Base-by-base conservation (phyloP, 2,797 vertebrate genomes). In the Sebastes variabilis region DNA sequence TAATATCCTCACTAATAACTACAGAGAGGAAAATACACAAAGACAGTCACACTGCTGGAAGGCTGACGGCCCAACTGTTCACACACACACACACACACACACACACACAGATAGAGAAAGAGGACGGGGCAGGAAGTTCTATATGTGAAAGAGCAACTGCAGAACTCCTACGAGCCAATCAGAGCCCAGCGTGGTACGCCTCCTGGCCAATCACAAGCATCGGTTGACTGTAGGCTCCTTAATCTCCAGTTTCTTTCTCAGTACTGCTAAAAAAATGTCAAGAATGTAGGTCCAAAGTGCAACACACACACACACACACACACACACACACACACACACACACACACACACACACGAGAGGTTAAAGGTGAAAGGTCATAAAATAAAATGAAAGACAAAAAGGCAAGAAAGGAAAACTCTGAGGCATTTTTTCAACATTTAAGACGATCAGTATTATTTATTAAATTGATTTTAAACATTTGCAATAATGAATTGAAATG, bases 221-320 rank as follows among this genome's bases (percentile, higher is more conserved):
- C 18, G 10, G 38, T 69, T 69, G 38, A 56, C 80, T 87, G 86
- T 83, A 87, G 89, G 81, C 60, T 88, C 84, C 85, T 80, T 85
- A 84, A 89, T 87, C 78, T 78, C 73, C 70, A 66, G 22, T 75
- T 87, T 87, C 74, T 82, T 76, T 84, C 86, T 87, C 76, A 82
- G 89, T 88, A 88, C 87, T 64, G 66, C 74, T 75, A 80, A 87
- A 92, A 93, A 91, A 90, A 93, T 93, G 83, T 89, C 74, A 94
- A 94, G 93, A 92, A 95, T 93, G 88, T 83, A 79, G 66, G 65
- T 87, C 82, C 74, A 88, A 73, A 65, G 75, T 84, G 85, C 82
- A 38, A 77, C 76, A 78, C 76, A 87, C 75, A 83, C 75, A n/a
- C 24, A 29, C 77, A 30, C 56, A 52, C 80, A 36, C 82, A 77